Percentiles rank a stretch among this genome's conserved stretches.
Evolutionary conservation across 2,797 vertebrate genomes (phyloP).

Genomic region (Alfaro cultratus): DNA sequence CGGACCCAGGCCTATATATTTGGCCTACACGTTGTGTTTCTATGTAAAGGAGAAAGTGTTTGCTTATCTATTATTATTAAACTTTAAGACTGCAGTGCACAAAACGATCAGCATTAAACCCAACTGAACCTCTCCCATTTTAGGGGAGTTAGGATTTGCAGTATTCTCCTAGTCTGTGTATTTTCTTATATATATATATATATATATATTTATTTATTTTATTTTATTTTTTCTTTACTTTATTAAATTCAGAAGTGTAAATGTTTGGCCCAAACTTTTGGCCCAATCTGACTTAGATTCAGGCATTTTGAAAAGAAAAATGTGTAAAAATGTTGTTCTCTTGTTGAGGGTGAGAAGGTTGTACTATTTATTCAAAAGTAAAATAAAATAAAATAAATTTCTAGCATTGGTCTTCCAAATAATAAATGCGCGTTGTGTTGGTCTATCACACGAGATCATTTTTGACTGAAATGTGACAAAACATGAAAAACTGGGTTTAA

Average conservation of each 20-base stretch:
- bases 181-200: too few relatives aligned
- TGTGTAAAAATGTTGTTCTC: neutral
- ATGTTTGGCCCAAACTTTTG: too few relatives aligned
- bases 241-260: neutral
- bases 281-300: too few relatives aligned
- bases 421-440: neutral
- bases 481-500: neutral
- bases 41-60: neutral
- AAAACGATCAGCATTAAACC: neutral
- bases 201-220: too few relatives aligned
- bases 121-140: neutral
- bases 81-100: neutral
- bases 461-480: neutral
- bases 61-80: neutral
- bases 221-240: neutral
- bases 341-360: neutral
- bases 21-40: neutral
- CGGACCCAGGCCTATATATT: neutral
- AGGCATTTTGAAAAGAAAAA: neutral
- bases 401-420: neutral
- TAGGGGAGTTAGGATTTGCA: neutral
- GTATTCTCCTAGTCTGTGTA: too few relatives aligned
- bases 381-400: neutral
- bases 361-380: neutral
- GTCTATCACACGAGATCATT: neutral